Evolutionary conservation across 2,797 vertebrate species (phyloP).

Genomic region (Xenentodon cancila): DNA sequence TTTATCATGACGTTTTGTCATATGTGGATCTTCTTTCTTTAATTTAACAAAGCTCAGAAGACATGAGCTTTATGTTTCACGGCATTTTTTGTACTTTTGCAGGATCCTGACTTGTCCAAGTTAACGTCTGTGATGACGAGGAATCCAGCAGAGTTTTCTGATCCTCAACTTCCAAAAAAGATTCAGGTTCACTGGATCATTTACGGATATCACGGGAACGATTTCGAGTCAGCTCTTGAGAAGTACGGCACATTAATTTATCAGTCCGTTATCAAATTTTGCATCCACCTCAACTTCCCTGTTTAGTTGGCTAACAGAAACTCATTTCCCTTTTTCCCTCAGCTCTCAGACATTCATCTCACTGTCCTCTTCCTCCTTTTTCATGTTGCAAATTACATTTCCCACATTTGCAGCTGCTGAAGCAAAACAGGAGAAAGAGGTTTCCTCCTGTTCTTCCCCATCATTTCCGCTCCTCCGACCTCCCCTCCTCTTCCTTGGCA

Average conservation of each 20-base stretch:
- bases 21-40: too few species aligned
- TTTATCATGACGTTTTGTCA: too few species aligned
- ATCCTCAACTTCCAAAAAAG: too few species aligned
- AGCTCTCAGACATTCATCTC: background rate
- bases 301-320: background rate
- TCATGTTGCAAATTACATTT: conserved; percentile 1
- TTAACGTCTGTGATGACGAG: too few species aligned
- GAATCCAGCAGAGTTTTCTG: too few species aligned
- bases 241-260: background rate
- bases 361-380: background rate
- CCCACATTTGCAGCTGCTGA: conserved; percentile 19
- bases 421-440: conserved; percentile 21
- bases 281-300: conserved; percentile 10
- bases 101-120: too few species aligned
- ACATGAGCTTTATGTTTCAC: too few species aligned
- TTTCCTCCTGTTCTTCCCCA: conserved; percentile 5
- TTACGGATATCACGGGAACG: too few species aligned
- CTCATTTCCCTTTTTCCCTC: conserved; percentile 17
- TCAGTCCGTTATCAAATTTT: conserved; percentile 6
- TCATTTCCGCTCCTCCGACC: conserved; percentile 16
- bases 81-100: too few species aligned
- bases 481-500: background rate
- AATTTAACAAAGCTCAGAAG: too few species aligned
- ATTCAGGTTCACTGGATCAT: too few species aligned
- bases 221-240: background rate